These are phyloP conservation scores for Pristionchus mayeri DNA, from an alignment of 2,888 invertebrate species.

Conservation along the genomic window DNA sequence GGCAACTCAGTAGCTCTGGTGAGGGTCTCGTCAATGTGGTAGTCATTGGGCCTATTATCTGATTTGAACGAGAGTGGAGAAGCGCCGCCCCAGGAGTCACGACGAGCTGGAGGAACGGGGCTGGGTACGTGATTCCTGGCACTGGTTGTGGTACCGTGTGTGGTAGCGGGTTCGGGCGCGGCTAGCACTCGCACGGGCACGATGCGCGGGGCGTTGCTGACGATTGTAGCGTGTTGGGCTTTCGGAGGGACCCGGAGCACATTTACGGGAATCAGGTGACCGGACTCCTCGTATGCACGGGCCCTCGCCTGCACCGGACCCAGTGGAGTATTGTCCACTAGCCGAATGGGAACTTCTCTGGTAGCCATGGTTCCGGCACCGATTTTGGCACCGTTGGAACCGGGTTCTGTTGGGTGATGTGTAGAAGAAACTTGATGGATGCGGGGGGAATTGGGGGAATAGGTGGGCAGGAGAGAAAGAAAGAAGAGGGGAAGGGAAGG, in stretches of 20 bases:
- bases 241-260: background rate
- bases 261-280: conserved; percentile 44
- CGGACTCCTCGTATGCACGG: conserved; percentile 28
- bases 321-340: background rate
- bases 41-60: background rate
- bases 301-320: conserved; percentile 10
- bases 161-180: background rate
- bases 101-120: conserved; percentile 24
- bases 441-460: background rate
- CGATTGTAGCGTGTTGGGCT: conserved; percentile 4
- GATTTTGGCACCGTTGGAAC: background rate
- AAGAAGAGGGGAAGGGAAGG: background rate
- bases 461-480: background rate
- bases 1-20: background rate
- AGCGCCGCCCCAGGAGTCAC: background rate
- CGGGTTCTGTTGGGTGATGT: background rate
- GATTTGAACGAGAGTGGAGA: background rate
- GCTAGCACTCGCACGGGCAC: background rate
- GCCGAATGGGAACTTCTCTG: background rate
- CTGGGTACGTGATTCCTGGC: background rate
- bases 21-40: background rate
- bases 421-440: conserved; percentile 27
- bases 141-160: background rate
- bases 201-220: background rate
- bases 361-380: background rate